Evolutionary conservation across 2,113 vertebrate species (phyloP), one percentile per base, ranked within the genome.

Genomic region (Coptodon rendalli): DNA sequence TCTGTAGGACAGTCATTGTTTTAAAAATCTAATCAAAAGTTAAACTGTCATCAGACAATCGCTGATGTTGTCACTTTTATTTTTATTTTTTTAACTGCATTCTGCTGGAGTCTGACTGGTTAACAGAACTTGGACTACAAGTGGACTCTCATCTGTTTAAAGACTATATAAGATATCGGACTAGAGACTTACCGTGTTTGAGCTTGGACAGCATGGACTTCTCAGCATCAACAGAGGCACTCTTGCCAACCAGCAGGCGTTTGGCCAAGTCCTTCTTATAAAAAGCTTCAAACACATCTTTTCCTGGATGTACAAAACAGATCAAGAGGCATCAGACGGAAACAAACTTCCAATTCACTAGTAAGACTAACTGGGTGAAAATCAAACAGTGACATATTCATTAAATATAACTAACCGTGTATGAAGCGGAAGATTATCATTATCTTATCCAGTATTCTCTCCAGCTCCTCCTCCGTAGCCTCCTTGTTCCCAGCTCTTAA

Each of bases 391-490:
- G 19, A 76, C 22, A 63, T 4, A 66, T 5, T 8, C 3, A 11
- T 43, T 61, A 50, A 34, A 31, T 5, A 6, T 17, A 31, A 92
- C 94, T 87, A 48, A 99, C 98, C 98, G 82, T 99, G 98, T 92
- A 99, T 99, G 94, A 99, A 99, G 92, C 99, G 97, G 96, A 99
- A 99, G 94, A 99, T 99, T 63, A 99, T 99, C 98, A 99, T 99
- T 87, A 99, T 99, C 96, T 99, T 99, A 96, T 99, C 98, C 94
- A 99, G 97, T 97, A 99, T 99, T 95, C 98, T 98, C 95, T 99
- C 98, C 90, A 99, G 97, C 92, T 99, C 98, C 95, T 99, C 98
- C 91, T 99, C 98, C 53, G 99, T 99, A 52, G 98, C 98, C 96
- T 99, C 99, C 94, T 99, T 99, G 95, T 99, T 99, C 81, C 98